phyloP scores from a whole-genome alignment of 2,888 invertebrate genomes.

The Eutolmus rufibarbis region DNA sequence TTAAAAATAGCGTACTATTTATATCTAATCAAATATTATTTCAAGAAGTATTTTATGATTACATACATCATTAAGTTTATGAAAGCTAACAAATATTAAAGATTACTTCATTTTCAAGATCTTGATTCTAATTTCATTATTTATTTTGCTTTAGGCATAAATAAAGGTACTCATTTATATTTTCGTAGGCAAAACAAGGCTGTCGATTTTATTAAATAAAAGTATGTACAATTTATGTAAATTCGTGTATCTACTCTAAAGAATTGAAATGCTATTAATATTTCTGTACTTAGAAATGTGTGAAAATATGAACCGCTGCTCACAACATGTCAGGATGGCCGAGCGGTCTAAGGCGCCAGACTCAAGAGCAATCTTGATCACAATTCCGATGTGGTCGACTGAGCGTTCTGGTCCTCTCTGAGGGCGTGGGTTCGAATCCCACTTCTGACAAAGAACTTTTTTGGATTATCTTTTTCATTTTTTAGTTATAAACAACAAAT shows the following conservation, averaged over 20 bases:
- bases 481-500: background rate
- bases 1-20: background rate
- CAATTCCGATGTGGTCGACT: background rate
- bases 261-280: too few relatives aligned
- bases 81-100: too few relatives aligned
- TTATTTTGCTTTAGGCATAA: too few relatives aligned
- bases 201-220: too few relatives aligned
- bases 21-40: background rate
- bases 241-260: too few relatives aligned
- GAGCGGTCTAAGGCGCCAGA: slow-evolving; percentile 53
- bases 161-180: background rate
- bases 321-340: slow-evolving; percentile 51
- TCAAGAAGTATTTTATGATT: too few relatives aligned
- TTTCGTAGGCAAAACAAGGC: background rate
- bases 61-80: too few relatives aligned
- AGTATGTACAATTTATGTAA: too few relatives aligned
- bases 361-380: slow-evolving; percentile 52
- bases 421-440: slow-evolving; percentile 50
- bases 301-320: background rate
- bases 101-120: too few relatives aligned
- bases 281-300: background rate
- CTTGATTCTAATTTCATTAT: too few relatives aligned
- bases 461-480: background rate
- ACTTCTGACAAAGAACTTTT: slow-evolving; percentile 46
- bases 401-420: slow-evolving; percentile 50